phyloP scores from a whole-genome alignment of 2,113 vertebrate genomes.

The Antechinus flavipes region DNA sequence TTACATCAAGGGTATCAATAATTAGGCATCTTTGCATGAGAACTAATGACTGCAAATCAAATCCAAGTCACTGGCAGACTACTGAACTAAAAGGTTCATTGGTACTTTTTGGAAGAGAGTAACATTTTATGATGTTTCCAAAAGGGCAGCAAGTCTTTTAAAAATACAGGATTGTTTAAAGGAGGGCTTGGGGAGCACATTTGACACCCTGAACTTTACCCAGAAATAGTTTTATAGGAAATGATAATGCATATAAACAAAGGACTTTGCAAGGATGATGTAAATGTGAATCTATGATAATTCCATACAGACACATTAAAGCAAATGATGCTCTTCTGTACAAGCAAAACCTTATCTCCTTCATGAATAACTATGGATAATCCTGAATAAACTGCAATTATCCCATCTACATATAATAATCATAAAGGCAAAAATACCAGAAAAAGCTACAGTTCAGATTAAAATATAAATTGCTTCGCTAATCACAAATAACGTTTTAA shows the following conservation, averaged over 20 bases:
- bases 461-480: not conserved
- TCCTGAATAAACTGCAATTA: not conserved
- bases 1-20: not conserved
- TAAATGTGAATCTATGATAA: not conserved
- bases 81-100: too few relatives aligned
- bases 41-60: not conserved
- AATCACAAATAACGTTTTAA: not conserved
- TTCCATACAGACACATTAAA: not conserved
- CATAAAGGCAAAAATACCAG: not conserved
- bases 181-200: not conserved
- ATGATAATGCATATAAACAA: not conserved
- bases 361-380: not conserved
- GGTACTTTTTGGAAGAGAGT: not conserved
- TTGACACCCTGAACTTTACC: not conserved
- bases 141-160: not conserved
- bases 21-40: not conserved
- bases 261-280: not conserved
- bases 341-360: not conserved
- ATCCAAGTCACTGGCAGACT: not conserved
- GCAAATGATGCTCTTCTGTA: not conserved
- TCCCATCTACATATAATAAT: not conserved
- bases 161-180: not conserved
- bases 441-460: not conserved
- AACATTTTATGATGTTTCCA: not conserved
- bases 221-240: not conserved